Evolutionary conservation across 2,797 vertebrate genomes (phyloP), one percentile per base, ranked within the genome.

Genomic region (Triplophysa bombifrons): DNA sequence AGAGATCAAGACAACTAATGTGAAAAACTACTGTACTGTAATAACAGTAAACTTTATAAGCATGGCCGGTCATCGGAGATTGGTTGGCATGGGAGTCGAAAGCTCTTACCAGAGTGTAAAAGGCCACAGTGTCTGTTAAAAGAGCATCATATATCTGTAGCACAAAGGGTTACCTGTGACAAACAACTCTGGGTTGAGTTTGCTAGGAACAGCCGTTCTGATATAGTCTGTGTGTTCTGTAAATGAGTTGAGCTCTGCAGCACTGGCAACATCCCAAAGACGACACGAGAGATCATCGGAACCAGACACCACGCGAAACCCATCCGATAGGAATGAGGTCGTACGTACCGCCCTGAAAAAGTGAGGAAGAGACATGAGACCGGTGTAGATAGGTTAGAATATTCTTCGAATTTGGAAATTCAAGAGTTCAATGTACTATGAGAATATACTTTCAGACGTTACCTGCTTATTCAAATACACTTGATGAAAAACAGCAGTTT

Each of bases 141-240:
- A 13, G 13, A 16, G 13, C 11, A 48, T 13, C 12, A 13, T 14
- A 14, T 16, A 48, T 13, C 13, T 14, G 46, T 48, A 48, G 46
- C 46, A 48, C 41, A 41, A 41, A 41, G 12, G 46, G 13, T 48
- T 85, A 99, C 98, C 98, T 63, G 98, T 99, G 77, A 98, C 85
- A 85, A 99, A 98, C 46, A 99, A 91, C 89, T 98, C 95, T 30
- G 93, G 90, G 86, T 95, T 98, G 84, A 98, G 92, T 89, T 93
- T 96, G 91, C 96, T 98, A 0, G 95, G 88, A 70, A 94, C 92
- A 2, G 95, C 95, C 0, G 96, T 97, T 78, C 98, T 94, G 76
- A 99, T 91, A 2, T 99, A 99, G 89, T 99, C 98, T 3, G 91
- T 92, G 86, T 99, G 98, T 76, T 98, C 97, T 58, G 76, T 90